phyloP scores from a whole-genome alignment of 2,888 invertebrate species.

The Cephus pygmeus region DNA sequence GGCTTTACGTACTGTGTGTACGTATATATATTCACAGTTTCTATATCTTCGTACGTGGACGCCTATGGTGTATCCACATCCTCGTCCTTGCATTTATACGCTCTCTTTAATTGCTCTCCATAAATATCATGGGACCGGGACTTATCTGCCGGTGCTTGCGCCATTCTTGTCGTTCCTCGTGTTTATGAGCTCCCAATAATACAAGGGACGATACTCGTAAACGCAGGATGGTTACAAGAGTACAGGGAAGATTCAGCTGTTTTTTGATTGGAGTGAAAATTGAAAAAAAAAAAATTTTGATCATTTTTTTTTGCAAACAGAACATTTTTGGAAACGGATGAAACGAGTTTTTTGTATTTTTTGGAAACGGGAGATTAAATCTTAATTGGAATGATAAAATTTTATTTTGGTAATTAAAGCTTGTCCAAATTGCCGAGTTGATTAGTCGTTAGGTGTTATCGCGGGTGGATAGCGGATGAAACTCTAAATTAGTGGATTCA shows the following conservation, averaged over 20 bases:
- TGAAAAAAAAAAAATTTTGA: neutral
- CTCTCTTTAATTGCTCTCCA: constrained; percentile 23
- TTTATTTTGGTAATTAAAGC: neutral
- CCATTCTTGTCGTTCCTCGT: constrained; percentile 16
- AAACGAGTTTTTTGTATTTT: neutral
- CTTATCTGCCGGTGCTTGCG: constrained; percentile 15
- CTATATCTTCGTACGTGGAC: neutral
- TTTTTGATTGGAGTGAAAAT: neutral
- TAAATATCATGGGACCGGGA: constrained; percentile 15
- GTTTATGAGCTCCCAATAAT: constrained; percentile 19
- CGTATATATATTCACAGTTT: too few relatives aligned
- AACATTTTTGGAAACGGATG: neutral
- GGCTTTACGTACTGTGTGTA: neutral
- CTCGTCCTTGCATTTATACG: constrained; percentile 9
- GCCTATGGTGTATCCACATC: neutral
- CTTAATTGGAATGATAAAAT: neutral
- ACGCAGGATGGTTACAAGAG: neutral
- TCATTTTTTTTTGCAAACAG: neutral
- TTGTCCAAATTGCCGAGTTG: neutral
- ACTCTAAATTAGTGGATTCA: neutral
- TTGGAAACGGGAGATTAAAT: neutral
- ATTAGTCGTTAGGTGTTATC: neutral
- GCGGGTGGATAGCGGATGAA: neutral
- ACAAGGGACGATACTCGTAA: neutral
- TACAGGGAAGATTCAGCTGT: neutral